These are phyloP conservation scores for Delichon dasypus DNA, from an alignment of 2,797 vertebrate genomes.

Conservation along the genomic window DNA sequence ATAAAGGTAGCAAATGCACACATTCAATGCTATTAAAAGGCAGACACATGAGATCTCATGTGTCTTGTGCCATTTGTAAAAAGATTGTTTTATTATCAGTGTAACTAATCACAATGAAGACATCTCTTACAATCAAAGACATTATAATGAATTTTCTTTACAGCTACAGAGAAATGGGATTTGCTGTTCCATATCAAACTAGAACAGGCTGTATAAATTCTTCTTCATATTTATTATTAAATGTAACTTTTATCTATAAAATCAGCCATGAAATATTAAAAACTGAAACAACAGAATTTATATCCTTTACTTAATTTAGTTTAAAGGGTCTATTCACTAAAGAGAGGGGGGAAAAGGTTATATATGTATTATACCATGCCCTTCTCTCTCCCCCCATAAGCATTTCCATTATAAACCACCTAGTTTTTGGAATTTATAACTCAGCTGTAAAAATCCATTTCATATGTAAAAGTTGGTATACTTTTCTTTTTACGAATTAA, in stretches of 20 bases:
- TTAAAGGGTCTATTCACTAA: constrained; percentile 77
- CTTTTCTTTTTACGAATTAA: constrained; percentile 31
- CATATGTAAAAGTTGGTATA: constrained; percentile 58
- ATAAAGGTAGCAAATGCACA: constrained; percentile 59
- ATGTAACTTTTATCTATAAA: constrained; percentile 82
- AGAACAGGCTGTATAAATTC: constrained; percentile 79
- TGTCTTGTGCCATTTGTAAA: constrained; percentile 69
- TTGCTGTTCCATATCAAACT: constrained; percentile 80
- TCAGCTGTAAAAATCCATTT: constrained; percentile 67
- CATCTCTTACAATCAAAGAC: constrained; percentile 78
- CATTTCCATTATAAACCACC: constrained; percentile 69
- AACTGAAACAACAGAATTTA: constrained; percentile 82
- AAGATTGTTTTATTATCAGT: constrained; percentile 78
- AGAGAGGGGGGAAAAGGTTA: constrained; percentile 51
- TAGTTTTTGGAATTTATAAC: constrained; percentile 74
- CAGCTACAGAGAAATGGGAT: constrained; percentile 80
- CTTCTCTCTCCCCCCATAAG: constrained; percentile 39
- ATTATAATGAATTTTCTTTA: constrained; percentile 85
- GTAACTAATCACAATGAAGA: constrained; percentile 80
- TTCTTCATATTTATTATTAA: constrained; percentile 81
- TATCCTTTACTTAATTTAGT: constrained; percentile 79
- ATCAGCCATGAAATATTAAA: constrained; percentile 81
- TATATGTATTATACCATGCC: constrained; percentile 29
- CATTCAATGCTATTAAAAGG: constrained; percentile 66
- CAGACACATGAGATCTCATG: constrained; percentile 53